A percentile compares a stretch with the other conserved stretches of the same genome.
Evolutionary conservation across 2,888 invertebrate genomes (phyloP).

Genomic region (Epistrophe grossulariae): DNA sequence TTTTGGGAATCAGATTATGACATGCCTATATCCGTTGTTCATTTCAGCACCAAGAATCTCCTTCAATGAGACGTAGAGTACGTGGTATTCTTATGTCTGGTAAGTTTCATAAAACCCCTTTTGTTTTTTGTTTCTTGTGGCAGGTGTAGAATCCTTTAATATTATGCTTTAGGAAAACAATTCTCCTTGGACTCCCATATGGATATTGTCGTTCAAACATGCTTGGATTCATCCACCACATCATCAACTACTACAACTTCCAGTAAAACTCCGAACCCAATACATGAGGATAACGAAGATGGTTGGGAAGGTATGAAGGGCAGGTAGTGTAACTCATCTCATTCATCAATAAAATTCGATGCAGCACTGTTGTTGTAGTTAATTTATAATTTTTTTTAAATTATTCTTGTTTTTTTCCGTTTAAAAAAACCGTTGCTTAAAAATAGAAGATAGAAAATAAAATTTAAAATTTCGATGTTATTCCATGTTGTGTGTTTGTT

Average conservation of each 20-base stretch:
- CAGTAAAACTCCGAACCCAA: slow-evolving; percentile 77
- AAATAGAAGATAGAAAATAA: slow-evolving; percentile 41
- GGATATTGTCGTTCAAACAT: slow-evolving; percentile 91
- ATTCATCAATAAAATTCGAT: slow-evolving; percentile 56
- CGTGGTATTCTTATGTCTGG: slow-evolving; percentile 95
- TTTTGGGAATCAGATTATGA: background rate
- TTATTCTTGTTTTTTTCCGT: slow-evolving; percentile 21
- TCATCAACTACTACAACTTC: slow-evolving; percentile 75
- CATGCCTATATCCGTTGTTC: background rate
- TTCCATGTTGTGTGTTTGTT: slow-evolving; percentile 44
- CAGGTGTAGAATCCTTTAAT: background rate
- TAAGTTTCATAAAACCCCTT: slow-evolving; percentile 28
- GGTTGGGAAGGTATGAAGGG: slow-evolving; percentile 84
- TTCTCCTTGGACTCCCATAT: slow-evolving; percentile 95
- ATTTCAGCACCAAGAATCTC: slow-evolving; percentile 83
- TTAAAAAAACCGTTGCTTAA: slow-evolving; percentile 33
- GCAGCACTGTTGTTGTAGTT: slow-evolving; percentile 49
- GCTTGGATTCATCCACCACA: slow-evolving; percentile 85
- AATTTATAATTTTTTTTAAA: background rate
- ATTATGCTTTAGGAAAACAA: slow-evolving; percentile 86
- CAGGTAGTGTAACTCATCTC: slow-evolving; percentile 81
- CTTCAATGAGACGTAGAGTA: slow-evolving; percentile 93
- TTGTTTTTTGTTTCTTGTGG: no score
- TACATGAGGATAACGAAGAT: slow-evolving; percentile 82
- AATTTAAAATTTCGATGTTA: slow-evolving; percentile 61